These are phyloP conservation scores for Ammospiza caudacuta DNA, from an alignment of 2,113 vertebrate genomes.

Conservation along the genomic window DNA sequence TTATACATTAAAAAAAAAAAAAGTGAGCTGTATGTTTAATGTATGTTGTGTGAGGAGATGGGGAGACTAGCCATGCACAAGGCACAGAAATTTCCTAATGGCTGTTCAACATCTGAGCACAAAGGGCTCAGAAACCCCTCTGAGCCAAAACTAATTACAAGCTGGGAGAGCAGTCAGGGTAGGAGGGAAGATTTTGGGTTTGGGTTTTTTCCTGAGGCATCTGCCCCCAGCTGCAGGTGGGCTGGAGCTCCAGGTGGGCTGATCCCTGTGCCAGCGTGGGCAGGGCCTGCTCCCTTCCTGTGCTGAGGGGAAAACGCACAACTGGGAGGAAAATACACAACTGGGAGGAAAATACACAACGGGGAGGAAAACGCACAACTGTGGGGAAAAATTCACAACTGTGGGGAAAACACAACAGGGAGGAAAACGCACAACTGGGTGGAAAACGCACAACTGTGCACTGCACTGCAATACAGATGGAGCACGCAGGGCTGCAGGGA, in stretches of 20 bases:
- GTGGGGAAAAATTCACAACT: no score
- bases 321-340: background rate
- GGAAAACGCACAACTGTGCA: background rate
- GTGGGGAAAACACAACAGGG: no score
- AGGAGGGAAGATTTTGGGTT: background rate
- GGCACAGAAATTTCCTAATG: background rate
- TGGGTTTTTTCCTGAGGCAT: background rate
- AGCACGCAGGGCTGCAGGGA: background rate
- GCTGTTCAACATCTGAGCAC: background rate
- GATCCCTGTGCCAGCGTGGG: background rate
- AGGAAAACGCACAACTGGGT: no score
- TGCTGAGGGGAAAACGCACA: background rate
- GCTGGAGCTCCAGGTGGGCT: background rate
- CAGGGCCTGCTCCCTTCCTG: background rate
- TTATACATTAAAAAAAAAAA: background rate
- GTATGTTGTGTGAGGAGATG: background rate
- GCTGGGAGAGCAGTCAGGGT: background rate
- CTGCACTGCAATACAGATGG: fast-evolving
- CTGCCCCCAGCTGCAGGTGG: background rate
- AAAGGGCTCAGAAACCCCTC: background rate
- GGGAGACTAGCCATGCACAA: background rate
- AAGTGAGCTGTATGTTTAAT: background rate
- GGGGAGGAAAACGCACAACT: no score
- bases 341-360: no score
- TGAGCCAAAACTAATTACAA: background rate